A percentile compares a stretch with the other conserved stretches of the same genome.
Evolutionary conservation across 2,888 invertebrate species (phyloP).

Genomic region (Rhodophaea formosa): DNA sequence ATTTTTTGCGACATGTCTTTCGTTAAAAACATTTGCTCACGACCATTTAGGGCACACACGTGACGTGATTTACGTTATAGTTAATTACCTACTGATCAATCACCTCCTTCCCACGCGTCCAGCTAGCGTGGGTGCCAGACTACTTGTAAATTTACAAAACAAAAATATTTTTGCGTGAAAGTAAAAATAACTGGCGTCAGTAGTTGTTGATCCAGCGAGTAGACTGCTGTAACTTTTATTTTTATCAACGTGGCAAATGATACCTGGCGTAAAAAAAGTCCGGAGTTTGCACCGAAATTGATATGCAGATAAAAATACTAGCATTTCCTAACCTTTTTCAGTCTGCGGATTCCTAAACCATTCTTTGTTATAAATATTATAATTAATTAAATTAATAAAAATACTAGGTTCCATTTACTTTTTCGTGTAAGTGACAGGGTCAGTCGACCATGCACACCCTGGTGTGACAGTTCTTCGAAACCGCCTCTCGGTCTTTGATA

Average conservation of each 20-base stretch:
- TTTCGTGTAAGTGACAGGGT: too few relatives aligned
- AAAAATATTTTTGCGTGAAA: conserved; percentile 5
- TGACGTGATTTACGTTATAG: neutral
- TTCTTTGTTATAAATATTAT: too few relatives aligned
- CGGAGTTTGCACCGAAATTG: neutral
- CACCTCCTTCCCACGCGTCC: neutral
- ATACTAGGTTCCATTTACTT: too few relatives aligned
- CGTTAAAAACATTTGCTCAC: neutral
- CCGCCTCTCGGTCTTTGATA: too few relatives aligned
- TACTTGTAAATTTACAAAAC: neutral
- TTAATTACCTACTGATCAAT: conserved; percentile 1
- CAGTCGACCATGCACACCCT: too few relatives aligned
- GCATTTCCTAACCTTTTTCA: too few relatives aligned
- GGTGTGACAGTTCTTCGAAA: too few relatives aligned
- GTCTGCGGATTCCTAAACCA: too few relatives aligned
- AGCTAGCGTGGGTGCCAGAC: neutral
- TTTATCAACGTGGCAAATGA: neutral
- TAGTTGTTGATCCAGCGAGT: neutral
- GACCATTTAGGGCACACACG: neutral
- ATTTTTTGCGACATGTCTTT: neutral
- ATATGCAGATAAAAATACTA: too few relatives aligned
- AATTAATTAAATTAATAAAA: too few relatives aligned
- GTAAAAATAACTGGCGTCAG: conserved; percentile 4
- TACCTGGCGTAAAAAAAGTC: neutral
- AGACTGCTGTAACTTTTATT: neutral